Conservation (phyloP, 1,140 invertebrate species). For the Antheraea mylitta region DNA sequence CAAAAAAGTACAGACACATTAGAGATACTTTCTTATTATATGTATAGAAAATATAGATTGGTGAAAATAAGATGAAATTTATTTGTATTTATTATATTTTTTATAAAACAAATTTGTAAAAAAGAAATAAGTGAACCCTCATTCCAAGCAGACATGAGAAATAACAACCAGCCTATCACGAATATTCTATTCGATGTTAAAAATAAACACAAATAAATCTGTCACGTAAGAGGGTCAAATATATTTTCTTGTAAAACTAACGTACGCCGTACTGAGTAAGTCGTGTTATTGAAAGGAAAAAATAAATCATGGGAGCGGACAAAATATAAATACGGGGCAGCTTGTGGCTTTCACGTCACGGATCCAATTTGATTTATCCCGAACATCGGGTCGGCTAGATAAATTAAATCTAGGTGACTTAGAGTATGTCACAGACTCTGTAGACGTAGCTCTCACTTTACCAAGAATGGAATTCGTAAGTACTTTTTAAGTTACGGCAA, state of each 20-base stretch:
- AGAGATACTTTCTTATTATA: too few species aligned
- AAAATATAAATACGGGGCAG: conserved; percentile 1
- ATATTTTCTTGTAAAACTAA: not conserved
- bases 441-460: not conserved
- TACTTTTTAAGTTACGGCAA: too few species aligned
- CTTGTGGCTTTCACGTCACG: not conserved
- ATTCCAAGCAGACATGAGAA: too few species aligned
- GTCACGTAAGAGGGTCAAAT: not conserved
- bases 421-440: not conserved
- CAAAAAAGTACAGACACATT: too few species aligned
- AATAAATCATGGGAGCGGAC: not conserved
- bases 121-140: too few species aligned
- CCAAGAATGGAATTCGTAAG: too few species aligned
- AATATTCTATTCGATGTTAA: not conserved
- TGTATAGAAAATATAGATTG: too few species aligned
- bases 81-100: too few species aligned
- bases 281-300: not conserved
- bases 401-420: not conserved
- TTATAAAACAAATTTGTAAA: too few species aligned
- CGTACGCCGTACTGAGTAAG: not conserved
- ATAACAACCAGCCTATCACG: too few species aligned
- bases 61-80: too few species aligned
- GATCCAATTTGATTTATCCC: conserved; percentile 3
- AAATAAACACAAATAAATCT: conserved; percentile 3
- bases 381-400: not conserved